Evolutionary conservation across 2,113 vertebrate genomes (phyloP).

Genomic region (Fregetta grallaria): DNA sequence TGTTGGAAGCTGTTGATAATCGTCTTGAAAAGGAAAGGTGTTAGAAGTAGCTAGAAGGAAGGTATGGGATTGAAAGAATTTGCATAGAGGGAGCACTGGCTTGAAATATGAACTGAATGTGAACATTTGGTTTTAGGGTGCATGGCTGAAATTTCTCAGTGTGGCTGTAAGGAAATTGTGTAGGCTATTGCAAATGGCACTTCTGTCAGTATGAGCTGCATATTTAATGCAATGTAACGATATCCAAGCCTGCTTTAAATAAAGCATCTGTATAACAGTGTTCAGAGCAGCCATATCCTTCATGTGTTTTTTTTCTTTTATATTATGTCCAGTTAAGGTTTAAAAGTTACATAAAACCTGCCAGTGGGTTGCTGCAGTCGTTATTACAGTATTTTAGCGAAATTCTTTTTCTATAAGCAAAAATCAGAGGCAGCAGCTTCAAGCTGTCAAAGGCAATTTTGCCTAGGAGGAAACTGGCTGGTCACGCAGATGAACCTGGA

Average conservation of each 20-base stretch:
- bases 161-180: neutral
- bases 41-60: neutral
- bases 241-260: neutral
- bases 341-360: neutral
- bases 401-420: neutral
- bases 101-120: neutral
- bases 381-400: neutral
- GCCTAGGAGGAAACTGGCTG: neutral
- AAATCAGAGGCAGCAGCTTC: constrained; percentile 27
- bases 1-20: neutral
- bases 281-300: neutral
- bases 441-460: constrained; percentile 40
- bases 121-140: neutral
- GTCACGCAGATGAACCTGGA: neutral
- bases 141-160: neutral
- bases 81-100: neutral
- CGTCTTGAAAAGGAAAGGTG: neutral
- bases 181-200: constrained; percentile 11
- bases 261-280: neutral
- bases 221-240: neutral
- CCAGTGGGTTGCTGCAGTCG: neutral
- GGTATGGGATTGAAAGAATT: neutral
- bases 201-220: neutral
- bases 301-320: neutral
- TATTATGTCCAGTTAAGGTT: neutral